Conservation (phyloP, 2,888 invertebrate genomes). For the Oxytorus armatus region DNA sequence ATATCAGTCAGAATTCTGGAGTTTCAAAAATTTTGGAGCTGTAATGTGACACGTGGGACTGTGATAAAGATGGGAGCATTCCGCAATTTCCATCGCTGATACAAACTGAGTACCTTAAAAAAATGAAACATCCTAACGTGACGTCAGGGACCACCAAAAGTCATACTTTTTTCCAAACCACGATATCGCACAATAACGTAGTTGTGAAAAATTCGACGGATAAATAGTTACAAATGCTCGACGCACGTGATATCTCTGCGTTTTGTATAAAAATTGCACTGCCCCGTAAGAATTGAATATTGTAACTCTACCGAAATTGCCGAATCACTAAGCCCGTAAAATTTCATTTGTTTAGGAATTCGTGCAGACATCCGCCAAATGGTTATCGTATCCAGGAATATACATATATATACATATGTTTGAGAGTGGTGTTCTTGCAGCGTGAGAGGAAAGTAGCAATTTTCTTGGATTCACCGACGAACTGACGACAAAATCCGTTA, state of each 20-base stretch:
- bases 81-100: too few species aligned
- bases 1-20: too few species aligned
- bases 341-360: conserved; percentile 60
- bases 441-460: conserved; percentile 58
- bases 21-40: too few species aligned
- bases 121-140: too few species aligned
- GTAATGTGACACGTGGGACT: too few species aligned
- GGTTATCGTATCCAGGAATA: too few species aligned
- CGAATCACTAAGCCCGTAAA: conserved; percentile 31
- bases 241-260: neutral
- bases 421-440: conserved; percentile 10
- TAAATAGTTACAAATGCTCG: neutral
- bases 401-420: too few species aligned
- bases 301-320: conserved; percentile 10
- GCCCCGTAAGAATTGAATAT: neutral
- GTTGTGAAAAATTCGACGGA: neutral
- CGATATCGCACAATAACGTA: neutral
- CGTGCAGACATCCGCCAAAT: conserved; percentile 3
- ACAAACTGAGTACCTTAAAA: too few species aligned
- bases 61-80: too few species aligned
- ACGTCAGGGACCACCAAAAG: too few species aligned
- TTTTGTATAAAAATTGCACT: neutral
- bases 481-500: conserved; percentile 48
- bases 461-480: conserved; percentile 54
- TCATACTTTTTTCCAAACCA: too few species aligned